Base-by-base conservation (phyloP, 92 coral and sea anemone species). In the Epizoanthus scotinus region DNA sequence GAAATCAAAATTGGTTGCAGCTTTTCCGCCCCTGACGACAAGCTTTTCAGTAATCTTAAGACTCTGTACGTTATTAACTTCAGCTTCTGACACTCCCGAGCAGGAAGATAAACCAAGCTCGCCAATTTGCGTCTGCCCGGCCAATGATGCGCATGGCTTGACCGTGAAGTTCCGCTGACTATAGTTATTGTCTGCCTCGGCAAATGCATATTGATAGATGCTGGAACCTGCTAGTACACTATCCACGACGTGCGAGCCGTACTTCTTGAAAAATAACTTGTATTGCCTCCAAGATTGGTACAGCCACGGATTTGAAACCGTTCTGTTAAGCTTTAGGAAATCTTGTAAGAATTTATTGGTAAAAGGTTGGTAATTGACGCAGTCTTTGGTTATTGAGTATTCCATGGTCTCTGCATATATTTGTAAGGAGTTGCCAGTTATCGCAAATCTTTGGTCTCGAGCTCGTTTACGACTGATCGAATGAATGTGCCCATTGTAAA, bases 221-320 rank as follows among this genome's bases (percentile, higher is more conserved):
- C 93, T 90, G 25, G 93, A 50, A 1, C 93, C 93, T 10, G 79
- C 78, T 0, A 65, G 21, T 7, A 86, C 89, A 2, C 67, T 71
- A 1, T 70, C 66, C 20, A 90, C 90, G 27, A 90, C 82, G 42
- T 90, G 93, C 3, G 93, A 85, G 20, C 93, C 92, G 55, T 89
- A 73, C 40, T 78, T 86, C 56, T 82, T 53, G 13, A 89, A 67
- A 38, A 89, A 85, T 3, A 68, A 70, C 67, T 71, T 70, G 82
- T 88, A 88, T 22, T 70, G 53, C 2, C 31, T 38, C 91, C 91
- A 88, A 0, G 92, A 86, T 12, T 34, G 50, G 12, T 34, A 9
- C 6, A 63, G 13, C 83, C 84, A 71, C 1, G 93, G 90, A 2
- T 56, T 14, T 26, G 71, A 0, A 13, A 89, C 66, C 56, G 71